phyloP scores from a whole-genome alignment of 2,888 invertebrate genomes.

The Pandemis cinnamomeana region DNA sequence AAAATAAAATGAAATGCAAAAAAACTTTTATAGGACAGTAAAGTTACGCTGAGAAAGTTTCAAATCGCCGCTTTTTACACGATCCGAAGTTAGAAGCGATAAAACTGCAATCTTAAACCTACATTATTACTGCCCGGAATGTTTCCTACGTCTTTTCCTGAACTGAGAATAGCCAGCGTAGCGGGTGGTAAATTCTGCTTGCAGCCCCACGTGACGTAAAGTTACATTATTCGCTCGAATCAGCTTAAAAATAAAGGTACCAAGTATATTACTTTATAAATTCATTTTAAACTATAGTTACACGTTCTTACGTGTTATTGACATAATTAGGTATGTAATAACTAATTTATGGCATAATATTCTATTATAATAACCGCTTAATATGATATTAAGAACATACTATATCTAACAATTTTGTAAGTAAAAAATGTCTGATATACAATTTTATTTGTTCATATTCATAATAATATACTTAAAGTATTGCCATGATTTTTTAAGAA shows the following conservation, averaged over 20 bases:
- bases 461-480: too few species aligned
- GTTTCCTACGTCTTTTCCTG: too few species aligned
- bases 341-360: constrained; percentile 78
- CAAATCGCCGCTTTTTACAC: too few species aligned
- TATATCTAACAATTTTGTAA: too few species aligned
- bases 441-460: too few species aligned
- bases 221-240: background rate
- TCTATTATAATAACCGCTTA: constrained; percentile 44
- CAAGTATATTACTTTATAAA: background rate
- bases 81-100: too few species aligned
- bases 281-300: background rate
- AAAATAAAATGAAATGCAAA: too few species aligned
- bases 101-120: too few species aligned
- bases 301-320: constrained; percentile 3
- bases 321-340: constrained; percentile 59
- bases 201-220: background rate
- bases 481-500: background rate
- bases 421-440: background rate
- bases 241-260: background rate
- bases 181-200: background rate
- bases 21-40: too few species aligned
- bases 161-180: background rate
- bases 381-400: background rate
- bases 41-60: too few species aligned
- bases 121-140: too few species aligned